Conservation (phyloP, 2,797 vertebrate genomes). For the Paratrypauchen microcephalus region DNA sequence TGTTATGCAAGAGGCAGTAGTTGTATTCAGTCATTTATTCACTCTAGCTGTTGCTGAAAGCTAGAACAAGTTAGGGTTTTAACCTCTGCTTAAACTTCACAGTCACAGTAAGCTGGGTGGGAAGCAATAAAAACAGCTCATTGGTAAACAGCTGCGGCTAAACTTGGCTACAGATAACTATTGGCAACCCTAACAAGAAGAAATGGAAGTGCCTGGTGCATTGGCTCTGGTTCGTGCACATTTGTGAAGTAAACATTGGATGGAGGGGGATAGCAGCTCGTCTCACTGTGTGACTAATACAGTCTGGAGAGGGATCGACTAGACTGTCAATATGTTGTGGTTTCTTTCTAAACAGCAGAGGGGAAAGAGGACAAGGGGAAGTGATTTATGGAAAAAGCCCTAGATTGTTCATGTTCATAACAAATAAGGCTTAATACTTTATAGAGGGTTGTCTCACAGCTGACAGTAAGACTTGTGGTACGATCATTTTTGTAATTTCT, state of each 20-base stretch:
- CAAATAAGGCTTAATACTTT: conserved; percentile 16
- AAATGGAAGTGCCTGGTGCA: conserved; percentile 54
- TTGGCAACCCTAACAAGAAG: conserved; percentile 53
- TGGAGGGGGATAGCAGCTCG: conserved; percentile 36
- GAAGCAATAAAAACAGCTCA: conserved; percentile 48
- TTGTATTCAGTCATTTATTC: not conserved
- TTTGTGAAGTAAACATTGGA: conserved; percentile 66
- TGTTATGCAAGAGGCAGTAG: not conserved
- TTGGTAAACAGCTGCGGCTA: conserved; percentile 53
- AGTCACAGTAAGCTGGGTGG: conserved; percentile 20
- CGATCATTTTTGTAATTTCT: conserved; percentile 13
- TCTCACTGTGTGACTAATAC: conserved; percentile 63
- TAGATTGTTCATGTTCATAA: not conserved
- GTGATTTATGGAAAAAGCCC: conserved; percentile 17
- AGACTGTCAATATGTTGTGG: conserved; percentile 65
- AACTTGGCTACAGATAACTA: conserved; percentile 43
- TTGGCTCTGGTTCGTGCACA: conserved; percentile 59
- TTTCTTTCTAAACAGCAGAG: conserved; percentile 48
- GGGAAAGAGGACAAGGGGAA: conserved; percentile 35
- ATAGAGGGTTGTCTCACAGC: conserved; percentile 6
- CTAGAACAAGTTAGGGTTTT: conserved; percentile 6
- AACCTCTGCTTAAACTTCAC: conserved; percentile 18
- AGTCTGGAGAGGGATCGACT: conserved; percentile 58
- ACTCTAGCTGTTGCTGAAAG: not conserved
- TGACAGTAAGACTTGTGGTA: conserved; percentile 10